These are phyloP conservation scores for Dissostichus mawsoni DNA, from an alignment of 2,113 vertebrate species.

Conservation along the genomic window DNA sequence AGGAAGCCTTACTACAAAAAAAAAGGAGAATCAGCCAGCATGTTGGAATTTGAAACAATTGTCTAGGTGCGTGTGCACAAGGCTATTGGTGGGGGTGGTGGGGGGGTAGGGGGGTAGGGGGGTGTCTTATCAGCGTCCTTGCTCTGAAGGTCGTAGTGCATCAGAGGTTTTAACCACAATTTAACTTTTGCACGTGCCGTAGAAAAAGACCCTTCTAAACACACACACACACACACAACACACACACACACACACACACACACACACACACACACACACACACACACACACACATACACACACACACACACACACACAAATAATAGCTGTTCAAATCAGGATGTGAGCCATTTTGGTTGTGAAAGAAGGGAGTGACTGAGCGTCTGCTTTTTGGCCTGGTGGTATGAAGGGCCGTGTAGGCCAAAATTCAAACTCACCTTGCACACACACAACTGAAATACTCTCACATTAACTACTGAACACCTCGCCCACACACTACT, in stretches of 20 bases:
- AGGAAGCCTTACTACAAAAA: background rate
- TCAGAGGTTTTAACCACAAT: slow-evolving; percentile 20
- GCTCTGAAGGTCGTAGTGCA: slow-evolving; percentile 39
- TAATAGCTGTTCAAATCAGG: no score
- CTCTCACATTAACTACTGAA: no score
- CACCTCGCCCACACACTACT: background rate
- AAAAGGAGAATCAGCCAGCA: background rate
- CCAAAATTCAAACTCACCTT: no score
- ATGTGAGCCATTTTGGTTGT: no score
- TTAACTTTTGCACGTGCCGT: slow-evolving; percentile 29
- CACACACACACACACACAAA: no score
- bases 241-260: no score
- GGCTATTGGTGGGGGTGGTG: background rate
- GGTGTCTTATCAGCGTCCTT: slow-evolving; percentile 65
- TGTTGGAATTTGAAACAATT: slow-evolving; percentile 6
- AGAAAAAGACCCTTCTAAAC: background rate
- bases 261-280: no score
- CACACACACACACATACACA: no score
- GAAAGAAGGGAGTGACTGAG: no score
- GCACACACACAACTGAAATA: background rate
- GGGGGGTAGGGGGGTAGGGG: background rate
- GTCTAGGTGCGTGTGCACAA: slow-evolving; percentile 12
- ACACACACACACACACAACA: no score
- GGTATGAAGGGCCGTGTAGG: no score
- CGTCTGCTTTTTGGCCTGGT: no score